These are phyloP conservation scores for Philonicus albiceps DNA, from an alignment of 2,888 invertebrate genomes.

Conservation along the genomic window DNA sequence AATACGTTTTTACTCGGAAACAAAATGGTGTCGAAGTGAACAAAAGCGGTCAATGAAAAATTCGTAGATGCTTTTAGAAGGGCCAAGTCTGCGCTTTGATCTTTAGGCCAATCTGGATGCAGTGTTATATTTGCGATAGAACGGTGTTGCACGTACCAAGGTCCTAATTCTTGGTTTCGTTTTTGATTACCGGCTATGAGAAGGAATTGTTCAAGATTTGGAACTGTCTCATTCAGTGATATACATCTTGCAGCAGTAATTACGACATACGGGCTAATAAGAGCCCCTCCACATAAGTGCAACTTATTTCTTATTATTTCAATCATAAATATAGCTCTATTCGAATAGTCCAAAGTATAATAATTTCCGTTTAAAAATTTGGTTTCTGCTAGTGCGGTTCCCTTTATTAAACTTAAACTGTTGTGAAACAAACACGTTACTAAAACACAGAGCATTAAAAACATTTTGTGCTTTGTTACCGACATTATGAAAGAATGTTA, in stretches of 20 bases:
- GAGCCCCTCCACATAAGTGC: background rate
- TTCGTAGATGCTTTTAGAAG: background rate
- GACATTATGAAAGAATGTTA: background rate
- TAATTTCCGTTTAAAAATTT: background rate
- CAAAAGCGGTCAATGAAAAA: background rate
- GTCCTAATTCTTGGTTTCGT: background rate
- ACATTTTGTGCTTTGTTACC: background rate
- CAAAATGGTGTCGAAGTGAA: background rate
- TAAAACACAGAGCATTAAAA: background rate
- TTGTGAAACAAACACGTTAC: background rate
- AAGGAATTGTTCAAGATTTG: background rate
- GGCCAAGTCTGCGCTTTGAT: background rate
- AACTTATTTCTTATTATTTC: background rate
- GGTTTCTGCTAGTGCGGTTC: background rate
- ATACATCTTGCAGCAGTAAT: background rate
- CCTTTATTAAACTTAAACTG: background rate
- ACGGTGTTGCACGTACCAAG: background rate
- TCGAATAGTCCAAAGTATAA: background rate
- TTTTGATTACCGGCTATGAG: background rate
- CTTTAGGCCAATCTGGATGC: background rate
- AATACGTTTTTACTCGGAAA: background rate
- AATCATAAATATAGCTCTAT: background rate
- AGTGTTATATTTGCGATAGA: background rate
- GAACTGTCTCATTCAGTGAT: background rate
- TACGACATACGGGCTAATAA: background rate